These are phyloP conservation scores for Pituophis catenifer DNA, from an alignment of 2,113 vertebrate species.

Conservation along the genomic window DNA sequence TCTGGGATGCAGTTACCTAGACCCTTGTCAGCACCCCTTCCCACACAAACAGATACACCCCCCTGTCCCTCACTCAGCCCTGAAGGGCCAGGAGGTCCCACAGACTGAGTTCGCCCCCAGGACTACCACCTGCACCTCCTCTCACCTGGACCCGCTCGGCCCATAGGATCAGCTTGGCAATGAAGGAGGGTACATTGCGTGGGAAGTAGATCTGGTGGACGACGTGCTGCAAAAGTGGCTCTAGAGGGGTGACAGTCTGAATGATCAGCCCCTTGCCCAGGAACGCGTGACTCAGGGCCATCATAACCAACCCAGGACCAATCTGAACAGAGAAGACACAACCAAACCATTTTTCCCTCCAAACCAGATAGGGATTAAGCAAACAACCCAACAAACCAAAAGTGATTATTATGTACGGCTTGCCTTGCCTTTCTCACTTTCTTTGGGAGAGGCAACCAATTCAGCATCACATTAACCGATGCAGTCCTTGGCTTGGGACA, in stretches of 20 bases:
- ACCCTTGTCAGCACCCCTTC: not conserved
- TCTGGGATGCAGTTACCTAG: not conserved
- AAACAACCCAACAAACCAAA: not conserved
- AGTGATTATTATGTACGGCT: not conserved
- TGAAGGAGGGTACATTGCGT: constrained; percentile 62
- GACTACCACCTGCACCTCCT: no score
- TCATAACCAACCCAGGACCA: constrained; percentile 78
- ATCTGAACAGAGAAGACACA: constrained; percentile 58
- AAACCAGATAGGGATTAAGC: not conserved
- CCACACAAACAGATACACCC: no score
- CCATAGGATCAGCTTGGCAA: constrained; percentile 79
- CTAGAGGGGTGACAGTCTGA: constrained; percentile 78
- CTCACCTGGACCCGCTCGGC: constrained; percentile 78
- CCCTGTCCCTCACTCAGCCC: not conserved
- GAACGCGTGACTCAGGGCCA: constrained; percentile 72
- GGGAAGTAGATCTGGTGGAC: constrained; percentile 81
- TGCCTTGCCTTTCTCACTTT: not conserved
- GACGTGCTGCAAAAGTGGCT: constrained; percentile 80
- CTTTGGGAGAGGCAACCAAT: not conserved
- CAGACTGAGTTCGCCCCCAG: not conserved
- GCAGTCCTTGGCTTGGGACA: not conserved
- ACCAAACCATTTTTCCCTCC: not conserved
- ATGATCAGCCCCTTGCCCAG: constrained; percentile 77
- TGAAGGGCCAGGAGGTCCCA: not conserved
- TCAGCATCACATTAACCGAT: not conserved